These are phyloP conservation scores for Caenorhabditis sp. DNA, from an alignment of 2,888 invertebrate species.

Conservation along the genomic window DNA sequence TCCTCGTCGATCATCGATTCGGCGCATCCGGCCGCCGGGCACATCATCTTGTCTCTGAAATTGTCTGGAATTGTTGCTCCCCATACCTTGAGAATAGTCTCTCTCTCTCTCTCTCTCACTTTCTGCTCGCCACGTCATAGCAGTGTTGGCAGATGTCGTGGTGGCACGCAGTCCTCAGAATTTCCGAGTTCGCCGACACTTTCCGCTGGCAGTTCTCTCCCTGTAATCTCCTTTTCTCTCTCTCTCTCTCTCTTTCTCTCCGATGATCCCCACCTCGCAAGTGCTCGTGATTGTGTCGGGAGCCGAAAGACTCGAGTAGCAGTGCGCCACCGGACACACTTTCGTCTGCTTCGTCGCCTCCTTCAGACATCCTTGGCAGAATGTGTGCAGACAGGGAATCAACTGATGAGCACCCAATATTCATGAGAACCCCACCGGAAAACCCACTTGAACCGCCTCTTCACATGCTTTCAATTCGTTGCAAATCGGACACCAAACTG, in stretches of 20 bases:
- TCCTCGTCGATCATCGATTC: slow-evolving; percentile 59
- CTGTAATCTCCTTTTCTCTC: slow-evolving; percentile 9
- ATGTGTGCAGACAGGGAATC: slow-evolving; percentile 69
- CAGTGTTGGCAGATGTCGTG: slow-evolving; percentile 66
- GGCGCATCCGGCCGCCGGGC: slow-evolving; percentile 59
- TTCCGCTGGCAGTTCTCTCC: slow-evolving; percentile 51
- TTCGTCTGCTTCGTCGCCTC: slow-evolving; percentile 43
- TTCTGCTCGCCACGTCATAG: slow-evolving; percentile 50
- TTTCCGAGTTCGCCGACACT: slow-evolving; percentile 47
- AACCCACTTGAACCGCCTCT: slow-evolving; percentile 33
- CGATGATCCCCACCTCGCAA: slow-evolving; percentile 52
- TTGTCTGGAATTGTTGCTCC: not conserved
- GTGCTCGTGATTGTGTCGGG: slow-evolving; percentile 56
- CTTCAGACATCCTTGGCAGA: slow-evolving; percentile 63
- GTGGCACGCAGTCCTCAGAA: slow-evolving; percentile 60
- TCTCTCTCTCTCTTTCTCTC: too few relatives aligned
- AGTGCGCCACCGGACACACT: slow-evolving; percentile 63
- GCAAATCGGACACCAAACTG: slow-evolving; percentile 35
- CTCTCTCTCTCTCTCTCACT: slow-evolving; percentile 10
- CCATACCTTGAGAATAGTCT: too few relatives aligned
- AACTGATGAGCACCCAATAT: slow-evolving; percentile 37
- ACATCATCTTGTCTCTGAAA: slow-evolving; percentile 57
- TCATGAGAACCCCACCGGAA: not conserved
- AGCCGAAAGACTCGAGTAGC: slow-evolving; percentile 58
- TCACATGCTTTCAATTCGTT: slow-evolving; percentile 32